Evolutionary conservation across 2,797 vertebrate species (phyloP).

Genomic region (Hippopotamyrus pictus): DNA sequence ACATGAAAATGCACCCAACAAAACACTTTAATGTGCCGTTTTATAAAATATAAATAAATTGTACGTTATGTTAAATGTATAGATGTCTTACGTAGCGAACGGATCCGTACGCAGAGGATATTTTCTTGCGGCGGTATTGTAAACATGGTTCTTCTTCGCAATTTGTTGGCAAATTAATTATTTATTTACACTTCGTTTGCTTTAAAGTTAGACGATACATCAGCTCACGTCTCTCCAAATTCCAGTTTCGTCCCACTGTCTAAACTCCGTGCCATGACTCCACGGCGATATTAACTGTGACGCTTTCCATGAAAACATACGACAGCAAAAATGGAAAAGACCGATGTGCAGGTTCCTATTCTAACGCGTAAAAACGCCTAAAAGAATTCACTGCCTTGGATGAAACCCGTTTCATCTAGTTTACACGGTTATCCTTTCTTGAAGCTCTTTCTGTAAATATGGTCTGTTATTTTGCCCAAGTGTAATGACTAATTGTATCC

Average conservation of each 20-base stretch:
- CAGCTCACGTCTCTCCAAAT: neutral
- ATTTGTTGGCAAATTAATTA: neutral
- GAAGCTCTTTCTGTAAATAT: neutral
- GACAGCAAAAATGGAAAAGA: neutral
- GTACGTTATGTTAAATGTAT: neutral
- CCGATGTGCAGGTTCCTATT: neutral
- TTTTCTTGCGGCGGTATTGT: slow-evolving; percentile 3
- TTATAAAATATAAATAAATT: neutral
- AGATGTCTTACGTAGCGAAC: slow-evolving; percentile 5
- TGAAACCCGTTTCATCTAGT: neutral
- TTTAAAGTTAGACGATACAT: slow-evolving; percentile 6
- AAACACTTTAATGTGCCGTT: neutral
- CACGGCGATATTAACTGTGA: neutral
- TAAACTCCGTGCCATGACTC: neutral
- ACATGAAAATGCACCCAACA: neutral
- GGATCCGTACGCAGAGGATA: neutral
- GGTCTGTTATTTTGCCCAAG: neutral
- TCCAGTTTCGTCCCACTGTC: neutral
- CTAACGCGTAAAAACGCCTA: neutral
- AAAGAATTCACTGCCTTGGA: neutral
- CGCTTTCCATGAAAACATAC: neutral
- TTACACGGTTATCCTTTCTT: neutral
- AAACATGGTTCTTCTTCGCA: neutral
- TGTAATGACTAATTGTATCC: neutral
- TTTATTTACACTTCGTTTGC: slow-evolving; percentile 1